Evolutionary conservation across 2,888 invertebrate species (phyloP).

Genomic region (Platycheirus albimanus): DNA sequence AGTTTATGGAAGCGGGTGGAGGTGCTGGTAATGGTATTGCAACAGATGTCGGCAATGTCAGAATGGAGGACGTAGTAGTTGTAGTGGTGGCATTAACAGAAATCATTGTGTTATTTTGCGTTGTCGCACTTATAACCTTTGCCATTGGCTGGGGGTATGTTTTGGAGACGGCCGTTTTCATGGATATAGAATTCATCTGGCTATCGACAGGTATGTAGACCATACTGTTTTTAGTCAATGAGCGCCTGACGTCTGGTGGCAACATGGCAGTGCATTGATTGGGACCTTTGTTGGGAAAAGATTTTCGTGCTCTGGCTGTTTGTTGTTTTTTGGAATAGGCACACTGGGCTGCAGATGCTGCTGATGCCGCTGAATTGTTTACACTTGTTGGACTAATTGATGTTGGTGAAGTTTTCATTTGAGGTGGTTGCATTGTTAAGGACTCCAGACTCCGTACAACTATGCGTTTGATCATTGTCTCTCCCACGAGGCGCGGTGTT

Average conservation of each 20-base stretch:
- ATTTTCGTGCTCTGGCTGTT: slow-evolving; percentile 58
- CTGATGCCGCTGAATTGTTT: slow-evolving; percentile 17
- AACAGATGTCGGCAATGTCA: neutral
- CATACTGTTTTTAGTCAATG: slow-evolving; percentile 80
- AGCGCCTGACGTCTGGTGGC: slow-evolving; percentile 62
- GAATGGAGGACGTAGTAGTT: neutral
- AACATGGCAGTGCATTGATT: slow-evolving; percentile 54
- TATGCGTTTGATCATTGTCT: slow-evolving; percentile 80
- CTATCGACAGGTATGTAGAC: slow-evolving; percentile 81
- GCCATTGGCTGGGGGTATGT: slow-evolving; percentile 6
- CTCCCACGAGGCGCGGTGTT: slow-evolving; percentile 78
- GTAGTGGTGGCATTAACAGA: neutral
- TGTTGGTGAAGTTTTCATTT: slow-evolving; percentile 48
- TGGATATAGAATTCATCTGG: slow-evolving; percentile 76
- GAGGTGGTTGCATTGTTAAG: slow-evolving; percentile 41
- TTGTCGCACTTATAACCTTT: slow-evolving; percentile 35
- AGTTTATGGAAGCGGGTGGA: too few species aligned
- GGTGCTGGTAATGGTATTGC: slow-evolving; percentile 20
- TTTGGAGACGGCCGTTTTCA: slow-evolving; percentile 80
- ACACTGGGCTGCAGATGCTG: neutral
- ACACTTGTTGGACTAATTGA: slow-evolving; percentile 4
- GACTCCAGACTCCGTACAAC: slow-evolving; percentile 72
- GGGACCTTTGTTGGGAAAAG: slow-evolving; percentile 55
- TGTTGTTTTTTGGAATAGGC: slow-evolving; percentile 46
- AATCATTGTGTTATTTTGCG: neutral